phyloP scores from a whole-genome alignment of 2,888 invertebrate species.

The Rambutsinella grinnellia region DNA sequence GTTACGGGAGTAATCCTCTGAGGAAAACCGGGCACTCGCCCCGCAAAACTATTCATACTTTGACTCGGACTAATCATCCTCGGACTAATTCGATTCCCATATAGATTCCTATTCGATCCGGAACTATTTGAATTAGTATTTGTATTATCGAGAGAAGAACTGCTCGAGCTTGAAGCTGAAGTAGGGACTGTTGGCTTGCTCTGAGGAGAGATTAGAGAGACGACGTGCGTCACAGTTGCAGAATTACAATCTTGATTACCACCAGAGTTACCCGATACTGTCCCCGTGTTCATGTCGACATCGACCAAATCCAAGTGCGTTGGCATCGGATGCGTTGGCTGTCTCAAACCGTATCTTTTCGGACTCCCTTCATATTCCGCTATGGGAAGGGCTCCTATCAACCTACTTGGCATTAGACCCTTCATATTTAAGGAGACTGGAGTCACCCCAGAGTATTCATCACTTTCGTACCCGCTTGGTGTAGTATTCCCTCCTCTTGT shows the following conservation, averaged over 20 bases:
- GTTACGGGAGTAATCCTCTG: conserved; percentile 71
- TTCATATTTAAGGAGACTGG: conserved; percentile 49
- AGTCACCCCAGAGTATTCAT: conserved; percentile 62
- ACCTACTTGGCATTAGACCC: conserved; percentile 69
- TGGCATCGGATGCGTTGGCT: conserved; percentile 60
- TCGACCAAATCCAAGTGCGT: conserved; percentile 65
- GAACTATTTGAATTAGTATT: conserved; percentile 56
- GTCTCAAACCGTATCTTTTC: conserved; percentile 74
- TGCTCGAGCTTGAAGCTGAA: conserved; percentile 55
- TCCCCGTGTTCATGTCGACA: conserved; percentile 33
- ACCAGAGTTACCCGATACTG: conserved; percentile 4
- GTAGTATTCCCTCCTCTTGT: conserved; percentile 61
- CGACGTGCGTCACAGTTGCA: conserved; percentile 18
- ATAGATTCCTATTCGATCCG: conserved; percentile 54
- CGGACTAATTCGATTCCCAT: conserved; percentile 60
- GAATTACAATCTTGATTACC: no score
- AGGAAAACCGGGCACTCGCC: conserved; percentile 86
- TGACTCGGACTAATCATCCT: conserved; percentile 56
- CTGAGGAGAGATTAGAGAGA: conserved; percentile 37
- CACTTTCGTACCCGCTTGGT: conserved; percentile 65
- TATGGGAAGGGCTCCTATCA: conserved; percentile 89
- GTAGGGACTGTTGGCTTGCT: conserved; percentile 68
- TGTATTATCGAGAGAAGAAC: conserved; percentile 55
- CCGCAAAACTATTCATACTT: conserved; percentile 72
- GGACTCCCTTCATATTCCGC: conserved; percentile 94